Base-by-base conservation (phyloP, 2,888 invertebrate genomes). In the Aleiodes alternator region DNA sequence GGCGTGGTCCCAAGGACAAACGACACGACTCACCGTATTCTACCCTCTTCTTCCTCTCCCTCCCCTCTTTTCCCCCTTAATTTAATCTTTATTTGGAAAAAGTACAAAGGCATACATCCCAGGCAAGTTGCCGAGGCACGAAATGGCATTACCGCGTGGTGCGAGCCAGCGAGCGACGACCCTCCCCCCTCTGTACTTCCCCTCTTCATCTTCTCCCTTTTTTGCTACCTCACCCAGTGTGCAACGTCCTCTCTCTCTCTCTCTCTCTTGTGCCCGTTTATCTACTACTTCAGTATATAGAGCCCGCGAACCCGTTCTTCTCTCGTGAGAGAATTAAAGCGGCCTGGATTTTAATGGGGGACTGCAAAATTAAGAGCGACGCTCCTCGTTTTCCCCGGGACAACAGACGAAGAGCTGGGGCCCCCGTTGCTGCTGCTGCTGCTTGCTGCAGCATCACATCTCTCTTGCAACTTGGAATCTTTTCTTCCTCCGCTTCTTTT, bases 321-420 rank as follows among this genome's bases (percentile, higher is more conserved):
- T 43, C 56, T 69, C 69, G 69, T 38, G 69, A 70, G 55, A 71
- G 69, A 79, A 79, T 79, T 75, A 79, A 77, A 78, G 72, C 74
- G 53, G 61, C 72, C 73, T 69, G 77, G 75, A 73, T 79, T 78
- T 79, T 77, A 80, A 80, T 79, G 79, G 79, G 64, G 75, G 34
- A 51, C 73, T 72, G 76, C 75, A 73, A 80, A 80, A 80, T 79
- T 80, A 80, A 80, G 80, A 80, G 79, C 77, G 75, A 77, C 77
- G 77, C 72, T 75, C 74, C 73, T 72, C 68, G 75, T 75, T 75
- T 77, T 23, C 23, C 72, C 68, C 74, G 69, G 69, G 77, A 61
- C 51, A 48, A 72, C 72, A 61, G 23, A 23, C 23, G 23, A 23
- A 23, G 23, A 23, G 23, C 23, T 23, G 23, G 23, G 23, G 72